phyloP scores from a whole-genome alignment of 2,888 invertebrate genomes.

The Dolichomitus sp. region DNA sequence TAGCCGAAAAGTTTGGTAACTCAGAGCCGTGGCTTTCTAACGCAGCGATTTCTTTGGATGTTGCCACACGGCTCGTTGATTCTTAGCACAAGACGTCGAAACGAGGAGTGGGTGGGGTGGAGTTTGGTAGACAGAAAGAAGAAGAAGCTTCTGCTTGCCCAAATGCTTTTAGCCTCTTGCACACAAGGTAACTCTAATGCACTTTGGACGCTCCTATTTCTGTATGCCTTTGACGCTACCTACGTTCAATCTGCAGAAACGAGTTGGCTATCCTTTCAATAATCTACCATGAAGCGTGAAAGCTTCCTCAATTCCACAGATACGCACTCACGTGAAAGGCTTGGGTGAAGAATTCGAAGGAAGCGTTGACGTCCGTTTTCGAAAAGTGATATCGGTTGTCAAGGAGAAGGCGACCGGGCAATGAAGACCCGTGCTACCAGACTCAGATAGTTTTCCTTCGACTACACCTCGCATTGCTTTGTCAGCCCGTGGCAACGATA shows the following conservation, averaged over 20 bases:
- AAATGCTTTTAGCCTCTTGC: conserved; percentile 38
- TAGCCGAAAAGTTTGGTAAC: conserved; percentile 21
- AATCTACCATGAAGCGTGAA: conserved; percentile 6
- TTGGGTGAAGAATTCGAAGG: neutral
- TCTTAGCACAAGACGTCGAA: conserved; percentile 5
- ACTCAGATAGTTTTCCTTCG: conserved; percentile 7
- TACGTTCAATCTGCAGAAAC: conserved; percentile 12
- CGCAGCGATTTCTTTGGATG: neutral
- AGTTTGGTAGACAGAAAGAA: neutral
- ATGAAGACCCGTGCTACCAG: neutral
- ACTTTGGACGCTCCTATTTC: conserved; percentile 32
- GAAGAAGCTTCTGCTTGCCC: neutral
- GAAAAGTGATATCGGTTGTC: neutral
- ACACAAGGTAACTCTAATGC: conserved; percentile 44
- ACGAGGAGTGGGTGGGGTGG: neutral
- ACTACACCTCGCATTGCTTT: neutral
- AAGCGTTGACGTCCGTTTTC: neutral
- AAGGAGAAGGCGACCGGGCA: neutral
- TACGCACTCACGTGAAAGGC: neutral
- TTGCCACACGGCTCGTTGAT: conserved; percentile 7
- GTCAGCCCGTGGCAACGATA: conserved; percentile 53
- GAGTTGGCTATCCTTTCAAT: conserved; percentile 32
- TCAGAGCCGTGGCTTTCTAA: neutral
- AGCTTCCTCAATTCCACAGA: neutral
- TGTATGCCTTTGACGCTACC: neutral